Evolutionary conservation across 2,888 invertebrate genomes (phyloP).

Genomic region (Heterodera filipjevi): DNA sequence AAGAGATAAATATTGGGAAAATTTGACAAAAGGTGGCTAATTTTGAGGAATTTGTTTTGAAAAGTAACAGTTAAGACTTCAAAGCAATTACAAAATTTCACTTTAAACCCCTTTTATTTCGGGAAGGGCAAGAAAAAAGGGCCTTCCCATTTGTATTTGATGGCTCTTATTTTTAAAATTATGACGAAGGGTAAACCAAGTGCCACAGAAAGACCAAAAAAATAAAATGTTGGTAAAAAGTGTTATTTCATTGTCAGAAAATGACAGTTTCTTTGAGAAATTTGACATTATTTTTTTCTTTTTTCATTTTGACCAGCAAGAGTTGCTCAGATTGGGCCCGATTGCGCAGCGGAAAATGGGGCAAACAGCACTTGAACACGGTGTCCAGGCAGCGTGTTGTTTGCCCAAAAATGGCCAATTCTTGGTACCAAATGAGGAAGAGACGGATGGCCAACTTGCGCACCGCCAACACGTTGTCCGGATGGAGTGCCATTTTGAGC

Average conservation of each 20-base stretch:
- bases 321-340: constrained; percentile 51
- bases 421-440: constrained; percentile 64
- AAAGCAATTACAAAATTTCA: too few species aligned
- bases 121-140: too few species aligned
- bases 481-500: constrained; percentile 62
- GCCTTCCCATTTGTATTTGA: too few species aligned
- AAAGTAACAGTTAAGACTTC: too few species aligned
- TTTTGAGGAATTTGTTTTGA: too few species aligned
- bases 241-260: not conserved
- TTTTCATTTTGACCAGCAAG: constrained; percentile 24
- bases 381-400: constrained; percentile 43
- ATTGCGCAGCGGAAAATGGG: constrained; percentile 58
- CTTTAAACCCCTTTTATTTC: too few species aligned
- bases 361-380: constrained; percentile 61
- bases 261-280: not conserved
- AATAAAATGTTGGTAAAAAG: too few species aligned
- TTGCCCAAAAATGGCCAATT: constrained; percentile 51
- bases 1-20: too few species aligned
- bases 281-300: not conserved
- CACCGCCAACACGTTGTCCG: constrained; percentile 60
- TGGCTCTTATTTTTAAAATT: too few species aligned
- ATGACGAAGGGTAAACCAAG: too few species aligned
- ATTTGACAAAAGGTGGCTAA: too few species aligned
- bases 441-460: constrained; percentile 63
- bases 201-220: too few species aligned